Base-by-base conservation (phyloP, 2,113 vertebrate species). In the Erythrolamprus reginae region DNA sequence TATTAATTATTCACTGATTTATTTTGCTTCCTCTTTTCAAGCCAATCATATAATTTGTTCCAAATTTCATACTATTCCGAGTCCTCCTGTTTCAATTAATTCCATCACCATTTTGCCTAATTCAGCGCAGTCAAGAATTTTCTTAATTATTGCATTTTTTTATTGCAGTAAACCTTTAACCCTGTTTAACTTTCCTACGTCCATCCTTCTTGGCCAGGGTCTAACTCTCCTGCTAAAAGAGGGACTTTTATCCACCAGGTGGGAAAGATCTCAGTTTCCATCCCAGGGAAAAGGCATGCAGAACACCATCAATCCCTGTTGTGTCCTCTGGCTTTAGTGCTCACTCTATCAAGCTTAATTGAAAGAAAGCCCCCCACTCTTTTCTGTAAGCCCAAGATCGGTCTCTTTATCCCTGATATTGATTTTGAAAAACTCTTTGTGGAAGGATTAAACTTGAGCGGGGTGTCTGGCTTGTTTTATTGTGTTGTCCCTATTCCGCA, bases 271-370 rank as follows among this genome's bases (percentile, higher is more conserved):
- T 38, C 17, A 77, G 65, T 38, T 38, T 77, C 33, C 33, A 77
- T 38, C 65, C 38, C 33, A 38, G 15, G 10, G 3, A 58, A 3
- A 38, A 77, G 19, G 15, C 33, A 77, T 10, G 50, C 17, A 53
- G 3, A 24, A 26, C 45, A 13, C 3, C 50, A 33, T 51, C 61
- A 47, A 87, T 86, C 50, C 21, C n/a, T 77, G n/a, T n/a, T 65
- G 3, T 12, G n/a, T 55, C 55, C 58, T 82, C 53, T 55, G 84
- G 38, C 33, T 90, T 87, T 82, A 87, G 55, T 65, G 48, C 61
- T 87, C 89, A 55, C 61, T 90, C 84, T 90, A 87, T 87, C 47
- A 56, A 90, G 84, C 61, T 87, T 90, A 90, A 90, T 90, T 90
- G 84, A 90, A 90, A 48, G 61, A 55, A 48, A 87, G 51, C 50